Conservation (phyloP, 2,113 vertebrate genomes). For the Entomyzon cyanotis region DNA sequence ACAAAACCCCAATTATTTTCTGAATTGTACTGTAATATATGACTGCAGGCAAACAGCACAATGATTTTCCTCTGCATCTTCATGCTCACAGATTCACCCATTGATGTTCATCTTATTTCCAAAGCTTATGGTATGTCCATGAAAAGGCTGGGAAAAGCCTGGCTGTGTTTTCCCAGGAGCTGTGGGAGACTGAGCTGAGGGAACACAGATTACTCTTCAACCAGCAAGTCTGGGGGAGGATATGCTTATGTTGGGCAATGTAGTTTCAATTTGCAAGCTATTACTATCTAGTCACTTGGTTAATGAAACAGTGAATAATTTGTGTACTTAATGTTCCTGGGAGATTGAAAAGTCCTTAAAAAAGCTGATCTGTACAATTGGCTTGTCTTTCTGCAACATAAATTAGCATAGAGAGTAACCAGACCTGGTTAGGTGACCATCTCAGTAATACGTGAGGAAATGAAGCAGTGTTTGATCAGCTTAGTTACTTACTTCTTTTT, state of each 20-base stretch:
- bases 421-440: not conserved
- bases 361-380: not conserved
- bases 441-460: not conserved
- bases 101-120: not conserved
- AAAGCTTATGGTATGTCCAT: not conserved
- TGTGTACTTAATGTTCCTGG: not conserved
- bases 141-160: slow-evolving; percentile 38
- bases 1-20: not conserved
- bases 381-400: not conserved
- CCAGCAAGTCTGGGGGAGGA: slow-evolving; percentile 4
- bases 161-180: slow-evolving; percentile 50
- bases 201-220: slow-evolving; percentile 23
- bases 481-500: not conserved
- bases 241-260: not conserved
- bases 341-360: not conserved
- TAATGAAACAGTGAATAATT: slow-evolving; percentile 31
- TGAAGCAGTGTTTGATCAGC: not conserved
- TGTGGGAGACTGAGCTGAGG: not conserved
- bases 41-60: not conserved
- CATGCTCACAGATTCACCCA: not conserved
- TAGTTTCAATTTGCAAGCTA: slow-evolving; percentile 7
- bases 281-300: slow-evolving; percentile 47
- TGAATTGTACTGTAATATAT: not conserved
- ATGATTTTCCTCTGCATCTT: not conserved
- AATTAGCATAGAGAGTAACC: not conserved